phyloP scores from a whole-genome alignment of 2,113 vertebrate genomes.

The Haemorhous mexicanus region DNA sequence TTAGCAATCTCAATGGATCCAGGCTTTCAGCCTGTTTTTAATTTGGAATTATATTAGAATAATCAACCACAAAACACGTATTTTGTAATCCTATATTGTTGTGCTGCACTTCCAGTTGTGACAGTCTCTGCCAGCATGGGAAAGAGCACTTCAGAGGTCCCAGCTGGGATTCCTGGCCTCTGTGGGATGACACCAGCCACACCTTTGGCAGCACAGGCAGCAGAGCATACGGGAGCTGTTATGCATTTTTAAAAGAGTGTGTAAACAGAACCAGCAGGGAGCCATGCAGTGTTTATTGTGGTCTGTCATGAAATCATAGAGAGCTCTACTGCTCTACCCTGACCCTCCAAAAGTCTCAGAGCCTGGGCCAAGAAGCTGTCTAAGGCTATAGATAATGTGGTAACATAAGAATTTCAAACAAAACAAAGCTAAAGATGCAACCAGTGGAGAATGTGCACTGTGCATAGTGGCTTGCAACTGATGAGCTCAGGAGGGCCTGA shows the following conservation, averaged over 20 bases:
- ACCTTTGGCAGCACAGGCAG: neutral
- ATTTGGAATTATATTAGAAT: neutral
- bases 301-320: constrained; percentile 47
- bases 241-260: neutral
- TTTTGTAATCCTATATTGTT: neutral
- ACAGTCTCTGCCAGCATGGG: neutral
- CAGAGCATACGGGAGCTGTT: neutral
- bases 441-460: neutral
- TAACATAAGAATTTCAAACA: neutral
- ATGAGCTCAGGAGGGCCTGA: neutral
- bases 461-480: neutral
- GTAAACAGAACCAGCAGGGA: constrained; percentile 47
- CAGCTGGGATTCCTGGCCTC: neutral
- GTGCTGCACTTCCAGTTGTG: neutral
- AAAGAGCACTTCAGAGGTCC: neutral
- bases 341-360: neutral
- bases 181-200: neutral
- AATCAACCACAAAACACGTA: accelerated
- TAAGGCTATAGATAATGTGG: constrained; percentile 22
- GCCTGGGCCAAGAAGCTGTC: constrained; percentile 49
- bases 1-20: neutral
- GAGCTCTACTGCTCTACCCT: neutral
- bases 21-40: neutral
- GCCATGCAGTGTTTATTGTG: constrained; percentile 10
- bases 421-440: neutral